Evolutionary conservation across 2,888 invertebrate genomes (phyloP).

Genomic region (Cactoblastis cactorum): DNA sequence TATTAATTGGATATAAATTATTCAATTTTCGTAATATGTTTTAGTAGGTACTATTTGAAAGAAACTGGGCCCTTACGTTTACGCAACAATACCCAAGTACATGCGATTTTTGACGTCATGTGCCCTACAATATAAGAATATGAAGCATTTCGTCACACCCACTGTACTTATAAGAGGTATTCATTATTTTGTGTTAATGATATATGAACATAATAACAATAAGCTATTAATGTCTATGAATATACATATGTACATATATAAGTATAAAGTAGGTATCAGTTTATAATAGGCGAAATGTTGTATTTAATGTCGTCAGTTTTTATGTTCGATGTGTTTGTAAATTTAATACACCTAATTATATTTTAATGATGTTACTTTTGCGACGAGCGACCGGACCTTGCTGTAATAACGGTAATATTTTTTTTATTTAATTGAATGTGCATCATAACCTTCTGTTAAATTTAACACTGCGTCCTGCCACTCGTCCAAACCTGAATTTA

Average conservation of each 20-base stretch:
- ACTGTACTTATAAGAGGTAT: background rate
- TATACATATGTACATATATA: background rate
- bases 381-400: background rate
- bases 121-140: background rate
- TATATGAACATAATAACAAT: background rate
- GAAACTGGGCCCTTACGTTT: background rate
- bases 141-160: background rate
- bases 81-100: background rate
- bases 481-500: background rate
- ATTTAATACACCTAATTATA: background rate
- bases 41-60: background rate
- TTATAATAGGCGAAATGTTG: background rate
- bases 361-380: background rate
- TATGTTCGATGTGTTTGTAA: background rate
- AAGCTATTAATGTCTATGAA: background rate
- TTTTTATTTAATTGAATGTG: no score
- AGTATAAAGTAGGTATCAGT: background rate
- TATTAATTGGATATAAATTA: no score
- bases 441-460: no score
- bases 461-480: background rate
- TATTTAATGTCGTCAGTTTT: background rate
- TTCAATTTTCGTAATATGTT: background rate
- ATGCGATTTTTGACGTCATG: background rate
- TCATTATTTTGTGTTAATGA: background rate
- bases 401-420: no score